Percentiles rank a stretch among this genome's conserved stretches.
These are phyloP conservation scores for Phylloscopus collybita DNA, from an alignment of 2,797 vertebrate genomes.

Conservation along the genomic window DNA sequence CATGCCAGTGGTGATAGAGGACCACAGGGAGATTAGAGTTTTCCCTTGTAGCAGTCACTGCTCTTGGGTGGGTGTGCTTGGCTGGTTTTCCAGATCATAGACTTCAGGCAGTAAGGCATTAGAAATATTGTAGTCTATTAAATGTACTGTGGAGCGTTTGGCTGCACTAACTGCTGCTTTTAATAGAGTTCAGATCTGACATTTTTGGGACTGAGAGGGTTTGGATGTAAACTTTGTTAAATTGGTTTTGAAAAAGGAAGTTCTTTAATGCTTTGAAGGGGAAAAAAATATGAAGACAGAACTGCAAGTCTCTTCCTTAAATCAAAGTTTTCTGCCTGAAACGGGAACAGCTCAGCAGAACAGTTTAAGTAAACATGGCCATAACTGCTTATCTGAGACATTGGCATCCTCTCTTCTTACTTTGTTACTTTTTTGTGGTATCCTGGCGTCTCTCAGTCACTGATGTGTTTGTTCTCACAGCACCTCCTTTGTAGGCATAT, in stretches of 20 bases:
- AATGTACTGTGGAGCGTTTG: slow-evolving; percentile 27
- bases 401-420: slow-evolving; percentile 28
- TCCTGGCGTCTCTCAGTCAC: neutral
- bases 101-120: neutral
- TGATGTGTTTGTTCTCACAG: slow-evolving; percentile 29
- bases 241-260: slow-evolving; percentile 69
- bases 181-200: slow-evolving; percentile 57
- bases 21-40: neutral
- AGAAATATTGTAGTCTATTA: slow-evolving; percentile 36
- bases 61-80: neutral
- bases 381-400: slow-evolving; percentile 58
- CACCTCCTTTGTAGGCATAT: neutral
- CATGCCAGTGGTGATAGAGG: neutral
- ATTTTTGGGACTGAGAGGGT: slow-evolving; percentile 56
- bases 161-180: slow-evolving; percentile 33
- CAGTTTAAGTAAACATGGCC: slow-evolving; percentile 69
- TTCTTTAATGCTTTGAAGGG: slow-evolving; percentile 65
- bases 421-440: slow-evolving; percentile 22
- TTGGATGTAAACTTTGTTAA: slow-evolving; percentile 67
- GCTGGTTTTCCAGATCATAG: neutral
- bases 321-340: slow-evolving; percentile 73
- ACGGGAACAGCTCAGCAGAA: slow-evolving; percentile 71
- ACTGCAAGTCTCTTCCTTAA: slow-evolving; percentile 70
- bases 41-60: neutral
- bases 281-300: slow-evolving; percentile 67